Evolutionary conservation across 64 coral and sea anemone genomes (phyloP), one percentile per base, ranked within the genome.

Genomic region (Platygyra sinensis): DNA sequence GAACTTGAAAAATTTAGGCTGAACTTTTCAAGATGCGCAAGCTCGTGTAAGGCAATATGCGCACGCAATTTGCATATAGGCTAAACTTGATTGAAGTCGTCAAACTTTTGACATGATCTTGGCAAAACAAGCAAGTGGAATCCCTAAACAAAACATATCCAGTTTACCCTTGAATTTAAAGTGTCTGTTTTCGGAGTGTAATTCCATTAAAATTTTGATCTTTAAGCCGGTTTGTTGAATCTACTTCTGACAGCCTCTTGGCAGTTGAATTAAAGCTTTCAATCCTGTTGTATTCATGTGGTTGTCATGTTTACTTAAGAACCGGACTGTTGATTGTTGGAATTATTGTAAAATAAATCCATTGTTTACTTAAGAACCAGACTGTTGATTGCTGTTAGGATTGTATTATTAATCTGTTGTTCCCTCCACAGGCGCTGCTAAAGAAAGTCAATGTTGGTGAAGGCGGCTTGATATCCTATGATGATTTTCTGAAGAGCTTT

Each of bases 401-500:
- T 89, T 42, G 15, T 65, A 78, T 80, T 18, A 75, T 78, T 27
- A 64, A 30, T 89, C 28, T 7, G 55, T 25, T 94, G 42, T 75
- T 13, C 83, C 31, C 57, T 67, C 73, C 29, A 24, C 61, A 97
- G 95, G 92, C 92, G 5, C 85, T 97, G 0, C 67, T 97, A 42
- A 97, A 97, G 22, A 89, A 97, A 72, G 60, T 84, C 31, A 72
- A 67, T n/a, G 50, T 97, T 17, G 20, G 67, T 27, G 79, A 89
- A 31, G 92, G 87, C 55, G 91, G 88, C 18, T 72, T 94, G 30
- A 71, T 97, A 29, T 86, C 80, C 11, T 97, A 94, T 75, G 88
- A 97, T 60, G 95, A 97, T n/a, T 97, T 97, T 52, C 65, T 97
- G 10, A 64, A 91, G 9, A 97, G 91, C 67, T 97, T 97, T 76